Evolutionary conservation across 2,888 invertebrate species (phyloP).

Genomic region (Tetranychus truncatus): DNA sequence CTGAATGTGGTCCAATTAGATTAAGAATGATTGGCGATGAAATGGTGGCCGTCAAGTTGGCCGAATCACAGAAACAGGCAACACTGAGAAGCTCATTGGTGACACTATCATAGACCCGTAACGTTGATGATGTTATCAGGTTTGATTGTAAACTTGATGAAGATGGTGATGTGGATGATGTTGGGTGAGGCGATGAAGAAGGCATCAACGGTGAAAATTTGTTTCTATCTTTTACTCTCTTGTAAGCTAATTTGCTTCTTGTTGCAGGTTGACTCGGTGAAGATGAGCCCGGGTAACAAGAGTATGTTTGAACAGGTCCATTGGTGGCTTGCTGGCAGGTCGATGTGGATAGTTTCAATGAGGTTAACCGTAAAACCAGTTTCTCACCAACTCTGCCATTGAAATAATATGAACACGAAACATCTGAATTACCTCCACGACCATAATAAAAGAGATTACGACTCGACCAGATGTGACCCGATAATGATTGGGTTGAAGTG

Average conservation of each 20-base stretch:
- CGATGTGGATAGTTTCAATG: constrained; percentile 4
- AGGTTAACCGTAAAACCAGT: constrained; percentile 32
- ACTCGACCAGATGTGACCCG: constrained; percentile 51
- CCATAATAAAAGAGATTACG: constrained; percentile 63
- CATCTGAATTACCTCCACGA: constrained; percentile 54
- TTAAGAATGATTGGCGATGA: constrained; percentile 43
- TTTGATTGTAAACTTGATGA: neutral
- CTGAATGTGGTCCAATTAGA: constrained; percentile 49
- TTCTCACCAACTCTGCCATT: constrained; percentile 22
- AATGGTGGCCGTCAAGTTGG: neutral
- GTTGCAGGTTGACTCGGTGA: neutral
- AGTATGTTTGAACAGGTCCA: neutral
- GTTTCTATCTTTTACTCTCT: neutral
- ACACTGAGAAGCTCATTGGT: constrained; percentile 20
- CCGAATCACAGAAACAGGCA: constrained; percentile 23
- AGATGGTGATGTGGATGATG: neutral
- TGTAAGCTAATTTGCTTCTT: neutral
- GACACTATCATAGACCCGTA: constrained; percentile 23
- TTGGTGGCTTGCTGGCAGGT: neutral
- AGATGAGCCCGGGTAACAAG: neutral
- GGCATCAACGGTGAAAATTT: neutral
- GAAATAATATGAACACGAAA: constrained; percentile 41
- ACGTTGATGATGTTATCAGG: constrained; percentile 7
- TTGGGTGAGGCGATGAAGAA: neutral
- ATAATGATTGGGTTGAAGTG: constrained; percentile 25